These are phyloP conservation scores for Manacus vitellinus DNA, from an alignment of 2,113 vertebrate genomes.

Conservation along the genomic window DNA sequence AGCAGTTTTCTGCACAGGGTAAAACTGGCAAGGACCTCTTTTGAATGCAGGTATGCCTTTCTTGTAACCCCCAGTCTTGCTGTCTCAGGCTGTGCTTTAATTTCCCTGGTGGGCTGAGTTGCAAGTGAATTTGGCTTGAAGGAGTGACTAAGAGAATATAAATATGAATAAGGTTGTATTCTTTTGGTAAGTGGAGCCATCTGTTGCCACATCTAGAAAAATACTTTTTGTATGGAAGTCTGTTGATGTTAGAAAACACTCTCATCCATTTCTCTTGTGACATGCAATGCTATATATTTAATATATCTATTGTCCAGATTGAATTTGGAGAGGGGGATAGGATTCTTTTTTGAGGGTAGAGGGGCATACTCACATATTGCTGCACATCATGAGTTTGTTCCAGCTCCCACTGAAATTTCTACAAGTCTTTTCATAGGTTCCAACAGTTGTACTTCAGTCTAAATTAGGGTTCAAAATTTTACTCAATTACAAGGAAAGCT, in stretches of 20 bases:
- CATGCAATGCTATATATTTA: not conserved
- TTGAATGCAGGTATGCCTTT: not conserved
- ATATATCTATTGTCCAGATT: not conserved
- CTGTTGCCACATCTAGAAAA: slow-evolving; percentile 45
- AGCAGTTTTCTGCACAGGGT: not conserved
- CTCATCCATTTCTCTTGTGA: not conserved
- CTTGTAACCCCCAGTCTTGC: not conserved
- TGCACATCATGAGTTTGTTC: not conserved
- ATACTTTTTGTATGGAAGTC: not conserved
- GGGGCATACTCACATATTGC: not conserved
- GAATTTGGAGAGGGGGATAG: not conserved
- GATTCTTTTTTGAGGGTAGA: not conserved
- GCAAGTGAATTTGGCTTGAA: slow-evolving; percentile 41
- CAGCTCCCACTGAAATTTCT: not conserved
- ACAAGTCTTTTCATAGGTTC: not conserved
- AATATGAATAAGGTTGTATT: slow-evolving; percentile 4
- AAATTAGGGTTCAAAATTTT: not conserved
- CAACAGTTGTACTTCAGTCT: not conserved
- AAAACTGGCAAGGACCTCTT: not conserved
- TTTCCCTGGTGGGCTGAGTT: slow-evolving; percentile 12
- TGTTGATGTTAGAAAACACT: not conserved
- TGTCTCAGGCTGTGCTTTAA: slow-evolving; percentile 42
- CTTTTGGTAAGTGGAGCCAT: slow-evolving; percentile 49
- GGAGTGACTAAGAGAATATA: slow-evolving; percentile 27
- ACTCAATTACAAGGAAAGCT: not conserved